These are phyloP conservation scores for Atractosteus spatula DNA, from an alignment of 2,113 vertebrate species.

Conservation along the genomic window DNA sequence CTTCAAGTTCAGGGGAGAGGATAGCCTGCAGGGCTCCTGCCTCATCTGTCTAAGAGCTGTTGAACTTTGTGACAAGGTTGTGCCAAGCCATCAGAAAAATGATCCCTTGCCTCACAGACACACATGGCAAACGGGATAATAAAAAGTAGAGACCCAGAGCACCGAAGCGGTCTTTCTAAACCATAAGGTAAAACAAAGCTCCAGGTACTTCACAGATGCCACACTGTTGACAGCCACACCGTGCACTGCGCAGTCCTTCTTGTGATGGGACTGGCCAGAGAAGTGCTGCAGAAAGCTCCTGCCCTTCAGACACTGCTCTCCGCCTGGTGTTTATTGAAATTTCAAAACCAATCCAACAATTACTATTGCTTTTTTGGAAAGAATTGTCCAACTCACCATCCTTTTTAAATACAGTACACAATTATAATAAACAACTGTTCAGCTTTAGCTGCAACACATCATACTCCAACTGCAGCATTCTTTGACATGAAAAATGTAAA, in stretches of 20 bases:
- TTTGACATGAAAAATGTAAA: too few species aligned
- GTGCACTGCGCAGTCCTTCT: neutral
- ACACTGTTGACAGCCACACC: neutral
- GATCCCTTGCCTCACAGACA: constrained; percentile 58
- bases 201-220: constrained; percentile 8
- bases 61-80: constrained; percentile 66
- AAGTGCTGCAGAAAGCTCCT: neutral
- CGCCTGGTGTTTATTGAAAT: too few species aligned
- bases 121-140: constrained; percentile 44
- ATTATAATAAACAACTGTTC: too few species aligned
- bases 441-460: too few species aligned
- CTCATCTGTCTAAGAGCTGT: constrained; percentile 66
- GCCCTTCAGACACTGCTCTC: too few species aligned
- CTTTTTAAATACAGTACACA: too few species aligned
- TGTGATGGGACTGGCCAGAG: neutral
- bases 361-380: too few species aligned
- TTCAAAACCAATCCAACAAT: too few species aligned
- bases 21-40: constrained; percentile 56
- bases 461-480: too few species aligned
- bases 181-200: constrained; percentile 6
- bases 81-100: constrained; percentile 61
- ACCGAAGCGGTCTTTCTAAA: constrained; percentile 9
- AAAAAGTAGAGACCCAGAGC: neutral
- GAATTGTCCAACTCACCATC: too few species aligned
- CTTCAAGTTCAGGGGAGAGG: constrained; percentile 50